Base-by-base conservation (phyloP, 2,888 invertebrate genomes). In the Eilema griseolum region DNA sequence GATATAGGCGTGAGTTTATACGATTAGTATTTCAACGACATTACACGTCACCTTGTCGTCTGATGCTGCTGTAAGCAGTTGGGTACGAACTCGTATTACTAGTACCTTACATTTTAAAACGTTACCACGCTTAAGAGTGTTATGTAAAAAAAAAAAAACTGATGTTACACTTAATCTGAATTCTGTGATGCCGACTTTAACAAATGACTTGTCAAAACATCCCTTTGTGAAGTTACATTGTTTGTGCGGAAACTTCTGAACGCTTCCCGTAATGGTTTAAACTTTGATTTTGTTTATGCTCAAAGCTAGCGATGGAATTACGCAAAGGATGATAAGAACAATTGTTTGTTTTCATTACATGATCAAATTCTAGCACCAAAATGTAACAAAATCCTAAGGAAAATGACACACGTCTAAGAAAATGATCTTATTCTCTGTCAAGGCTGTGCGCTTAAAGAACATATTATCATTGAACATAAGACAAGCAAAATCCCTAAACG, bases 191-290 rank as follows among this genome's bases (percentile, higher is more conserved):
- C 52, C 28, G 59, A 23, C 26, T 64, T 46, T 31, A 63, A 63
- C 46, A 69, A 69, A 60, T 60, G 64, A 69, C 24, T 65, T 46
- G 64, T 65, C 64, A 60, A 69, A 69, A 69, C 64, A 64, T 64
- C 59, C 59, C 52, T 52, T 37, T 28, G 37, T n/a, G 11, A 71
- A 80, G 69, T 78, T 69, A 56, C 62, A 61, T 67, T 77, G 80
- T 80, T 78, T 80, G 61, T 46, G 31, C 60, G 59, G 57, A 64
- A 78, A 80, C 41, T 74, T 80, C 59, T 20, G 61, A 71, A 75
- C 59, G 60, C 31, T 77, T 61, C 46, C 23, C 66, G 70, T 72
- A 66, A 70, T 59, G 67, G 72, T 26, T 59, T 56, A 59, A 75
- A 72, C 59, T 78, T 71, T 61, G 61, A 69, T 70, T 63, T 60